Evolutionary conservation across 2,797 vertebrate genomes (phyloP), one percentile per base, ranked within the genome.

Genomic region (Lepidocolaptes lacrymiger): DNA sequence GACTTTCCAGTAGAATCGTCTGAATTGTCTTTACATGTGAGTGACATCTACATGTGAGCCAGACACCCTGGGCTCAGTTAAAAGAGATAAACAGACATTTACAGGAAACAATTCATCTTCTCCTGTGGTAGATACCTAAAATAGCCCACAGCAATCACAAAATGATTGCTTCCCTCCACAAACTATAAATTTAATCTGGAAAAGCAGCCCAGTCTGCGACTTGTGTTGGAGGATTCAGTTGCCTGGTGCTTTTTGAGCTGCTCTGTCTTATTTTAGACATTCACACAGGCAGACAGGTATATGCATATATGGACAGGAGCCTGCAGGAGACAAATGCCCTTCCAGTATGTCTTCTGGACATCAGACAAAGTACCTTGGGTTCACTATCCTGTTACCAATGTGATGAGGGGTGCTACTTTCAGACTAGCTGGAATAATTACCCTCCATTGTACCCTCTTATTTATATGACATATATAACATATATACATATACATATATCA

Each of bases 31-130:
- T 91, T 75, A 83, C 20, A 13, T 48, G 34, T 89, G 91, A 96
- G 61, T 95, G 94, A 96, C 96, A 91, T 54, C 82, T 91, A 81
- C 95, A 89, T 3, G 22, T 85, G 91, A 93, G 82, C 82, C 91
- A 95, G 82, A 93, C 93, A 93, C 89, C 69, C 80, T 69, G 43
- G 62, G 54, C 64, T 96, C 85, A 69, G 66, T 94, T 86, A 80
- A 89, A 87, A 81, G 82, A 91, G 94, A 93, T 89, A 94, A 95
- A 95, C 80, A 87, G 55, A 67, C 89, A 93, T 85, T 95, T 86
- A 88, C 69, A 95, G 95, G 93, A 97, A 97, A 94, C 93, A 96
- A 94, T 95, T 91, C 12, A 76, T 97, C 95, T 95, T 95, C 83
- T 95, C 56, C n/a, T 80, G 24, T 22, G n/a, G 66, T 88, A 89